Percentiles rank a stretch among this genome's conserved stretches.
Conservation (phyloP, 2,113 vertebrate genomes). For the Hypocryptadius cinnamomeus region DNA sequence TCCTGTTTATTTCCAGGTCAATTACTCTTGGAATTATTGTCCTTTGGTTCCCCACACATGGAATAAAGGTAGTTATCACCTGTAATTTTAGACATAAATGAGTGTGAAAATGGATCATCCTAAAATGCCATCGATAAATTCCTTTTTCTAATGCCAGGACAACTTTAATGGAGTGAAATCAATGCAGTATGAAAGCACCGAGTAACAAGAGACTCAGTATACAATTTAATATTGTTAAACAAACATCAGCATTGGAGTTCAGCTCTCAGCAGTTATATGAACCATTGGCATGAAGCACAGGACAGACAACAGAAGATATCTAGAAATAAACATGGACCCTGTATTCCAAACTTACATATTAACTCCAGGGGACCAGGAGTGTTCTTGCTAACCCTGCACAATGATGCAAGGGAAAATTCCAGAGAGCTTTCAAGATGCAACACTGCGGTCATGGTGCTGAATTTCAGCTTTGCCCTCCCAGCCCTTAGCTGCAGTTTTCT, state of each 20-base stretch:
- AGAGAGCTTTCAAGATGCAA: neutral
- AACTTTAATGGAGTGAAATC: neutral
- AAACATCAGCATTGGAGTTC: slow-evolving; percentile 5
- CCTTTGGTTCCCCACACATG: neutral
- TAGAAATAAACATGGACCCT: slow-evolving; percentile 68
- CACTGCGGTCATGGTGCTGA: neutral
- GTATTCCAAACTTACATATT: slow-evolving; percentile 60
- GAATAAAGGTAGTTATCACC: neutral
- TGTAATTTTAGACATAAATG: neutral
- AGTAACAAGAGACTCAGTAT: neutral
- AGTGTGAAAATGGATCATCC: neutral
- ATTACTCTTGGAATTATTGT: neutral
- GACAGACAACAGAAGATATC: slow-evolving; percentile 64
- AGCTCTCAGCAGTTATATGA: slow-evolving; percentile 33
- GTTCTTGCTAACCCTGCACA: slow-evolving; percentile 58
- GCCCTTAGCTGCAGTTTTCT: neutral
- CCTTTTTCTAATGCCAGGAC: neutral
- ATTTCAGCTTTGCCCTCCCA: neutral
- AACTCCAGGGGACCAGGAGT: neutral
- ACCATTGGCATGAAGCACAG: slow-evolving; percentile 39
- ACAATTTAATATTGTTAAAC: slow-evolving; percentile 18
- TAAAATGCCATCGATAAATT: neutral
- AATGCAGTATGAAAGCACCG: neutral
- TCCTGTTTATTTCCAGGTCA: neutral
- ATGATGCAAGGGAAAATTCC: slow-evolving; percentile 33